A percentile compares a stretch with the other conserved stretches of the same genome.
Evolutionary conservation across 2,888 invertebrate genomes (phyloP).

Genomic region (Lomographa bimaculata): DNA sequence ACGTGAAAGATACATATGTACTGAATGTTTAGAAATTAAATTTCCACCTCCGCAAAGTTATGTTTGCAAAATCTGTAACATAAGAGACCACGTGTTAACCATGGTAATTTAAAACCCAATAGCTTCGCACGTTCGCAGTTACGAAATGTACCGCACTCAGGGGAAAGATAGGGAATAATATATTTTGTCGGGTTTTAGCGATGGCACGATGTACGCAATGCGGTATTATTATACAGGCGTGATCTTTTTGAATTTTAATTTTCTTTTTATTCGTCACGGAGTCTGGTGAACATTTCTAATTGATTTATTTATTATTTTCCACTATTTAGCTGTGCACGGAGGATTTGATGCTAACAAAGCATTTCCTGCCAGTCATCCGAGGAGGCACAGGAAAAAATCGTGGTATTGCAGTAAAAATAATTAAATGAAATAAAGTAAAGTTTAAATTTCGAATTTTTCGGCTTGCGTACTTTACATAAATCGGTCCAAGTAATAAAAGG

Average conservation of each 20-base stretch:
- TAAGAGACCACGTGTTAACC: conserved; percentile 25
- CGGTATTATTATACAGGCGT: conserved; percentile 54
- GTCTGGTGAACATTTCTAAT: too few relatives aligned
- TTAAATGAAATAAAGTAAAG: too few relatives aligned
- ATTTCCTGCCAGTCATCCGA: too few relatives aligned
- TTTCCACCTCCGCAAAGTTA: conserved; percentile 9
- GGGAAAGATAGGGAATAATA: conserved; percentile 73
- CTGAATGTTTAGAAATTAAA: conserved; percentile 3
- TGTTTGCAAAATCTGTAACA: conserved; percentile 15
- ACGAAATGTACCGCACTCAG: conserved; percentile 53
- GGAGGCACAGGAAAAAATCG: too few relatives aligned
- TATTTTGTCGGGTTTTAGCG: conserved; percentile 67
- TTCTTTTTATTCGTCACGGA: conserved; percentile 11
- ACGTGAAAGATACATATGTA: not conserved
- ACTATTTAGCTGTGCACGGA: too few relatives aligned
- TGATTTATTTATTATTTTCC: too few relatives aligned
- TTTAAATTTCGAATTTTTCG: too few relatives aligned
- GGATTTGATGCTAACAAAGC: too few relatives aligned
- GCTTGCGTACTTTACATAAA: too few relatives aligned
- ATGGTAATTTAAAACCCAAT: conserved; percentile 58
- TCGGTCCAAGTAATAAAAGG: too few relatives aligned
- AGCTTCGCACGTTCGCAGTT: conserved; percentile 44
- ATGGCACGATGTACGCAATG: conserved; percentile 59
- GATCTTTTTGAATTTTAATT: conserved; percentile 27
- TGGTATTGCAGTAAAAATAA: too few relatives aligned